A percentile compares a stretch with the other conserved stretches of the same genome.
phyloP scores from a whole-genome alignment of 1,140 invertebrate genomes.

The Drosophila pruinosa region DNA sequence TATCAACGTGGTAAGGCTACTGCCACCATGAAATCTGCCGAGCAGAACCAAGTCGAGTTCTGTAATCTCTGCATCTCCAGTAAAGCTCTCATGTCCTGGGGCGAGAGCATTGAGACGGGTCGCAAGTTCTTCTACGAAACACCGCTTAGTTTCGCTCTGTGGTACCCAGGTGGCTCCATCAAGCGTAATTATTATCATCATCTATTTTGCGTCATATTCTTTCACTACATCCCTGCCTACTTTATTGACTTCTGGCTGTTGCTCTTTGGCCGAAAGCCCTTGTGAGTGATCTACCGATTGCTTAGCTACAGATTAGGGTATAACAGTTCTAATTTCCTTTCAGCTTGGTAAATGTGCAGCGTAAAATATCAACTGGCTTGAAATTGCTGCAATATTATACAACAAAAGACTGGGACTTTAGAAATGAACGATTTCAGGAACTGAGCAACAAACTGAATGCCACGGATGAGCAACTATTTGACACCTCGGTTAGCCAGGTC shows the following conservation, averaged over 20 bases:
- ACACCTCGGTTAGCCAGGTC: slow-evolving; percentile 85
- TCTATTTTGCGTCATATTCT: slow-evolving; percentile 87
- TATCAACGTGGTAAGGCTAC: slow-evolving; percentile 85
- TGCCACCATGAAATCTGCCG: slow-evolving; percentile 45
- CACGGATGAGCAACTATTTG: slow-evolving; percentile 85
- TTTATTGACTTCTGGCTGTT: slow-evolving; percentile 88
- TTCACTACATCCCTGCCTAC: slow-evolving; percentile 92
- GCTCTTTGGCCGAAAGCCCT: slow-evolving; percentile 89
- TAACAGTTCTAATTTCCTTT: slow-evolving; percentile 9
- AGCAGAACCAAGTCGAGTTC: slow-evolving; percentile 79
- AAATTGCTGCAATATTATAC: slow-evolving; percentile 93
- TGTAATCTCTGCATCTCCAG: slow-evolving; percentile 86
- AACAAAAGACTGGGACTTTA: slow-evolving; percentile 92
- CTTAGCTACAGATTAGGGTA: neutral
- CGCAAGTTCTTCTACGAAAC: slow-evolving; percentile 85
- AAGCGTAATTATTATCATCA: slow-evolving; percentile 88
- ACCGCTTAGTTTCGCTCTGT: slow-evolving; percentile 88
- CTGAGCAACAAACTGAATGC: slow-evolving; percentile 86
- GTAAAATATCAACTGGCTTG: slow-evolving; percentile 86
- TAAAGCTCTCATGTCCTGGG: slow-evolving; percentile 89
- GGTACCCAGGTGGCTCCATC: slow-evolving; percentile 91
- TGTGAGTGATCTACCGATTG: slow-evolving; percentile 85
- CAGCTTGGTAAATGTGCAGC: slow-evolving; percentile 88
- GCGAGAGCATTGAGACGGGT: slow-evolving; percentile 88
- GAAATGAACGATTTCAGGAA: slow-evolving; percentile 87